Evolutionary conservation across 2,797 vertebrate genomes (phyloP).

Genomic region (Poeciliopsis paucimaculata): DNA sequence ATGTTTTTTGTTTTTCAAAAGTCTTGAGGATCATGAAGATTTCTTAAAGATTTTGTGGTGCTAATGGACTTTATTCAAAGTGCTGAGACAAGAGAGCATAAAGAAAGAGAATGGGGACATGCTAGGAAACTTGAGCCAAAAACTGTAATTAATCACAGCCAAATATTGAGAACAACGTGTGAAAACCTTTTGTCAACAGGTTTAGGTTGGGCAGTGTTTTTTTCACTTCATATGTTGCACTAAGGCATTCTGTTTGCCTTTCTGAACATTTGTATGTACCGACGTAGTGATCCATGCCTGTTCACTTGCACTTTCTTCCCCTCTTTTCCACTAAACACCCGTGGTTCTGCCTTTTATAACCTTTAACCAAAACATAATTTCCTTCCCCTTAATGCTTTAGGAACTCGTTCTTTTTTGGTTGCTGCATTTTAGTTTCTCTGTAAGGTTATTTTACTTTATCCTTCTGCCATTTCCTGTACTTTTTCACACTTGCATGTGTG

Average conservation of each 20-base stretch:
- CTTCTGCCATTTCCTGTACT: constrained; percentile 12
- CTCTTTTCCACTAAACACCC: constrained; percentile 33
- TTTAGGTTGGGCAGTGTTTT: no score
- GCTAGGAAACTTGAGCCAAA: neutral
- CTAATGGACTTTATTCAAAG: neutral
- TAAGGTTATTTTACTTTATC: constrained; percentile 18
- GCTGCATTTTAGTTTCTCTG: constrained; percentile 22
- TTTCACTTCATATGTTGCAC: neutral
- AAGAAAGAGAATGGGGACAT: neutral
- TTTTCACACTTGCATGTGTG: constrained; percentile 18
- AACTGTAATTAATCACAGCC: neutral
- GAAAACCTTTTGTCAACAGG: neutral
- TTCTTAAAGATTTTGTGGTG: neutral
- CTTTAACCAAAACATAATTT: constrained; percentile 55
- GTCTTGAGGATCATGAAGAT: neutral
- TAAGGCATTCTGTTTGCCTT: constrained; percentile 6
- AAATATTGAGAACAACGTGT: neutral
- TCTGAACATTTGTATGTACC: neutral
- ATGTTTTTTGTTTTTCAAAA: neutral
- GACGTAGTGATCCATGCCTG: constrained; percentile 32
- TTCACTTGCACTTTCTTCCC: constrained; percentile 28
- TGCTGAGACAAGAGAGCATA: neutral
- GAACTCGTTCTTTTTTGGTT: constrained; percentile 42
- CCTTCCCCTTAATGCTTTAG: constrained; percentile 45
- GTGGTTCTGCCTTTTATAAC: constrained; percentile 48